phyloP scores from a whole-genome alignment of 2,888 invertebrate genomes.

The Allacma fusca region DNA sequence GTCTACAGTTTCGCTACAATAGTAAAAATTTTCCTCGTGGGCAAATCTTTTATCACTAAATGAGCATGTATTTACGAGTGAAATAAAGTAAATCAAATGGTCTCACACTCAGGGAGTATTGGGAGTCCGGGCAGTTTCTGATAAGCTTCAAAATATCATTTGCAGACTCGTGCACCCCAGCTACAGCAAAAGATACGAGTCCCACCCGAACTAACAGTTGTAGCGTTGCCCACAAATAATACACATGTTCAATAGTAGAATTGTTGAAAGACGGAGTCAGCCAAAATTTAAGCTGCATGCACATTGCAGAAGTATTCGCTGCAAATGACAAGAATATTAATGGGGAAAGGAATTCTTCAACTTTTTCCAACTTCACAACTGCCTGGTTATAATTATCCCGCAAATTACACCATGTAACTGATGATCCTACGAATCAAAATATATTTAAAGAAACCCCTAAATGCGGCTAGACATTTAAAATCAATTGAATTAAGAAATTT shows the following conservation, averaged over 20 bases:
- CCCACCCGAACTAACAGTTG: not conserved
- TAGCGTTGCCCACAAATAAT: not conserved
- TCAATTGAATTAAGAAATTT: not conserved
- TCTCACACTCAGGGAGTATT: not conserved
- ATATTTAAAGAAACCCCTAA: not conserved
- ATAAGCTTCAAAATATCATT: not conserved
- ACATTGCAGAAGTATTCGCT: not conserved
- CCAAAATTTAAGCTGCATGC: conserved; percentile 10
- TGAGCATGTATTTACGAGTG: no score
- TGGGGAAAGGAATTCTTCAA: not conserved
- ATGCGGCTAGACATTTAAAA: no score
- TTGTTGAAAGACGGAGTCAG: not conserved
- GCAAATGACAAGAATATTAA: not conserved
- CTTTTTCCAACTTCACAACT: not conserved
- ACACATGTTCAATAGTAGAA: not conserved
- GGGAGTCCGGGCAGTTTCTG: not conserved
- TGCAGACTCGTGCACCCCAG: not conserved
- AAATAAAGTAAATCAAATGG: no score
- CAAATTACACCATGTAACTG: not conserved
- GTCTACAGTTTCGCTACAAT: no score
- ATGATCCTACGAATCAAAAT: not conserved
- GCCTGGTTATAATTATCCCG: not conserved
- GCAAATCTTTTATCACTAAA: no score
- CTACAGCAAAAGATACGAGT: not conserved
- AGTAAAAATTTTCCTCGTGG: no score